Percentiles rank a stretch among this genome's conserved stretches.
These are phyloP conservation scores for Hapalemur alaotrensis DNA, from an alignment of 2,797 vertebrate genomes.

Conservation along the genomic window DNA sequence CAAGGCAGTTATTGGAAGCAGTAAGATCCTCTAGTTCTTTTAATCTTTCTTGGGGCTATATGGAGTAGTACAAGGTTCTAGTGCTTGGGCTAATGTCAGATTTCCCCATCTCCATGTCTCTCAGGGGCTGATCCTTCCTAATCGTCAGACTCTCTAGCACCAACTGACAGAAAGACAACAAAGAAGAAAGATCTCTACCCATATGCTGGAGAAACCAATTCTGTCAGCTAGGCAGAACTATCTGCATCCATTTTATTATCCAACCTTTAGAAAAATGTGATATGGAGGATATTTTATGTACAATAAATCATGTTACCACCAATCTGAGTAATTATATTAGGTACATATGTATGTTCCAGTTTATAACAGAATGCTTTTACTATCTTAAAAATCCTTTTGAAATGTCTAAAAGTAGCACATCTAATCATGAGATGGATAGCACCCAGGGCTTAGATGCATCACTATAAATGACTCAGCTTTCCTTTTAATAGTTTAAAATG, in stretches of 20 bases:
- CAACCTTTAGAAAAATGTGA: conserved; percentile 5
- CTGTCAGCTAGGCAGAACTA: neutral
- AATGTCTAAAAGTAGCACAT: conserved; percentile 54
- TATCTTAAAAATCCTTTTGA: conserved; percentile 52
- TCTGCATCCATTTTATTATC: neutral
- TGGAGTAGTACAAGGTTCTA: neutral
- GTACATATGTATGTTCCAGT: neutral
- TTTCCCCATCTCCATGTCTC: neutral
- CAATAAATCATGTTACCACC: neutral
- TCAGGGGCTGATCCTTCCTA: neutral
- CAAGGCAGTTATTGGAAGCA: neutral
- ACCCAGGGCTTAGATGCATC: conserved; percentile 47
- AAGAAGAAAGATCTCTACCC: neutral
- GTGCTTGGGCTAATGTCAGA: neutral
- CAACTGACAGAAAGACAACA: neutral
- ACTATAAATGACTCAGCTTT: conserved; percentile 53
- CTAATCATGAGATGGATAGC: neutral
- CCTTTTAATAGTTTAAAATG: conserved; percentile 60
- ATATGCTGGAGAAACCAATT: neutral
- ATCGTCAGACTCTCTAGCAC: neutral
- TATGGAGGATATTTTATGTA: neutral
- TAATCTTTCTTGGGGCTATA: neutral
- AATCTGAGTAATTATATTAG: conserved; percentile 27
- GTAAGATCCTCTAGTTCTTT: neutral
- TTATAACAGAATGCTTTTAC: conserved; percentile 44